phyloP scores from a whole-genome alignment of 2,888 invertebrate genomes.

The Metalampra italica region DNA sequence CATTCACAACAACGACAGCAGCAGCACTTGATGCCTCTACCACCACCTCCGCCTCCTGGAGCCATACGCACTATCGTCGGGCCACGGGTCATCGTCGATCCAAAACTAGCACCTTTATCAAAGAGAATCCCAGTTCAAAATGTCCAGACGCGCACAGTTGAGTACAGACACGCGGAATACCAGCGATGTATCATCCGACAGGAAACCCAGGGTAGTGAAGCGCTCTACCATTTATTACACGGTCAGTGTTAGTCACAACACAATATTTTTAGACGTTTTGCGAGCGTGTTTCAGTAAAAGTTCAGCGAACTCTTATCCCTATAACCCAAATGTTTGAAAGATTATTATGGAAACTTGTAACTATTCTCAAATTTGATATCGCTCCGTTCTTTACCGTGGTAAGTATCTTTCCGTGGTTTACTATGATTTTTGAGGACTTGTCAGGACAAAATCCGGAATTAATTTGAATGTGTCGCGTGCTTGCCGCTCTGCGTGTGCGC shows the following conservation, averaged over 20 bases:
- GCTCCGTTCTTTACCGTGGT: background rate
- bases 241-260: conserved; percentile 63
- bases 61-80: conserved; percentile 70
- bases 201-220: conserved; percentile 57
- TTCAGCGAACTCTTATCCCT: conserved; percentile 47
- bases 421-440: conserved; percentile 23
- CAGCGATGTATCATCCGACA: conserved; percentile 33
- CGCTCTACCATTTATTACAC: conserved; percentile 50
- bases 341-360: background rate
- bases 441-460: conserved; percentile 28
- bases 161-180: too few relatives aligned
- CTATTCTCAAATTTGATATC: background rate
- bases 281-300: conserved; percentile 33
- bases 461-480: conserved; percentile 50
- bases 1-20: conserved; percentile 89
- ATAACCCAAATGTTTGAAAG: conserved; percentile 15
- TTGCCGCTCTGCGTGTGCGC: conserved; percentile 35
- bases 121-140: background rate
- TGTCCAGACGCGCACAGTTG: background rate
- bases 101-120: conserved; percentile 7
- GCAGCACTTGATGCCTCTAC: conserved; percentile 82
- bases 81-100: conserved; percentile 56
- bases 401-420: background rate
- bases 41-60: conserved; percentile 45
- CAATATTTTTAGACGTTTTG: conserved; percentile 67